Evolutionary conservation across 92 coral and sea anemone species (phyloP), one percentile per base, ranked within the genome.

Genomic region (Meandrina meandrites): DNA sequence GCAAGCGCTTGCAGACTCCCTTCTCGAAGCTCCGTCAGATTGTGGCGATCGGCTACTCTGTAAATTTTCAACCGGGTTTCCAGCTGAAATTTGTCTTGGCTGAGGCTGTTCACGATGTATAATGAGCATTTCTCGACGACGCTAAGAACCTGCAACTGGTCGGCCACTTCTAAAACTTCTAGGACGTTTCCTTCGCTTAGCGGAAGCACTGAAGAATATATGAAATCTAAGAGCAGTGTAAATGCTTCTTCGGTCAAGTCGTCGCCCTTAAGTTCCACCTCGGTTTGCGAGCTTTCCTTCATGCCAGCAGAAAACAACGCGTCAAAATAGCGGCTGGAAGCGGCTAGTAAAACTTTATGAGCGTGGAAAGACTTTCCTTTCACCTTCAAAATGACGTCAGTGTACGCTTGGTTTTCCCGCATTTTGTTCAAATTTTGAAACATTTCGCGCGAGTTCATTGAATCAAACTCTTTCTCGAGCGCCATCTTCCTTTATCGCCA

Each of bases 251-350:
- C 84, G 0, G 91, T 89, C 9, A 84, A 53, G 40, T 68, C 60
- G 18, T 73, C 78, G 57, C 74, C 89, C 69, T 85, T 84, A 21
- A 89, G 80, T 75, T 89, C 86, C 81, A 89, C 84, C 81, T 84
- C 91, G 14, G 21, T 81, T 66, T 90, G 93, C 22, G 76, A 76
- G 47, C 88, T 75, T 79, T 92, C 95, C 50, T 90, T 90, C 93
- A 87, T 90, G 37, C 86, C 92, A 56, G 84, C 85, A 28, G 93
- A 86, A 78, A 92, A 92, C 95, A 92, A 90, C 5, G 93, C 95
- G 67, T 92, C 85, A 77, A 92, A 92, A 48, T 87, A 92, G 40
- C 91, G 91, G 50, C 95, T 92, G 58, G 87, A 87, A 4, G 95
- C 82, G 60, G 95, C 95, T 27, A 92, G 91, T 11, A 92, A 79